These are phyloP conservation scores for Chaetodon trifasciatus DNA, from an alignment of 2,797 vertebrate genomes.

Conservation along the genomic window DNA sequence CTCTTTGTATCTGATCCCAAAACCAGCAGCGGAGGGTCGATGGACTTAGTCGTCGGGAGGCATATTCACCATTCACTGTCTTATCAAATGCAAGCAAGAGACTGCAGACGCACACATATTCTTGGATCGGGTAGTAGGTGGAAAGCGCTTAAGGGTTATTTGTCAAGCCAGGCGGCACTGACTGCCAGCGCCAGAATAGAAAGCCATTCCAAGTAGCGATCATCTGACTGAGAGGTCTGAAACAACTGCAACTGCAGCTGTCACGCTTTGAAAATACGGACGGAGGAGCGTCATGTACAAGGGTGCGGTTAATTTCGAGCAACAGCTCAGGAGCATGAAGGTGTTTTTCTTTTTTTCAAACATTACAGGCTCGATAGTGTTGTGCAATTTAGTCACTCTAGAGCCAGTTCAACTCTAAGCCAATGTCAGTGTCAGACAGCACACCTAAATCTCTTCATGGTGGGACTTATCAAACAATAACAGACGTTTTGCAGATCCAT, in stretches of 20 bases:
- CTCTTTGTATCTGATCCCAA: constrained; percentile 77
- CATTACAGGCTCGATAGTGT: constrained; percentile 21
- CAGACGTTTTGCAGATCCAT: constrained; percentile 80
- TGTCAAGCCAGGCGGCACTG: constrained; percentile 62
- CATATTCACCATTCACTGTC: constrained; percentile 69
- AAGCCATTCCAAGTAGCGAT: constrained; percentile 59
- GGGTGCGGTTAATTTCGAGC: constrained; percentile 54
- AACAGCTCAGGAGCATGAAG: constrained; percentile 39
- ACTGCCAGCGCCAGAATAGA: constrained; percentile 65
- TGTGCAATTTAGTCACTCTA: constrained; percentile 66
- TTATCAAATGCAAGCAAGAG: constrained; percentile 72
- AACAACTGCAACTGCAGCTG: constrained; percentile 66
- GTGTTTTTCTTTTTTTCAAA: constrained; percentile 4
- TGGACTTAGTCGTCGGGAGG: constrained; percentile 53
- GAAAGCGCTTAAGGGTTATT: constrained; percentile 74
- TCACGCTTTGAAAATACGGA: constrained; percentile 52
- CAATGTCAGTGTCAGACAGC: constrained; percentile 76
- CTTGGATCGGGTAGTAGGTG: constrained; percentile 62
- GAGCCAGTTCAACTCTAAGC: constrained; percentile 81
- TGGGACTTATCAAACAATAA: constrained; percentile 84
- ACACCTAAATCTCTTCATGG: constrained; percentile 83
- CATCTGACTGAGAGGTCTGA: constrained; percentile 53
- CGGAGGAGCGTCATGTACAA: constrained; percentile 34
- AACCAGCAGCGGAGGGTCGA: constrained; percentile 52
- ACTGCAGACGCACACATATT: constrained; percentile 51